Percentiles rank a stretch among this genome's conserved stretches.
Evolutionary conservation across 2,888 invertebrate species (phyloP).

Genomic region (Endotricha flammealis): DNA sequence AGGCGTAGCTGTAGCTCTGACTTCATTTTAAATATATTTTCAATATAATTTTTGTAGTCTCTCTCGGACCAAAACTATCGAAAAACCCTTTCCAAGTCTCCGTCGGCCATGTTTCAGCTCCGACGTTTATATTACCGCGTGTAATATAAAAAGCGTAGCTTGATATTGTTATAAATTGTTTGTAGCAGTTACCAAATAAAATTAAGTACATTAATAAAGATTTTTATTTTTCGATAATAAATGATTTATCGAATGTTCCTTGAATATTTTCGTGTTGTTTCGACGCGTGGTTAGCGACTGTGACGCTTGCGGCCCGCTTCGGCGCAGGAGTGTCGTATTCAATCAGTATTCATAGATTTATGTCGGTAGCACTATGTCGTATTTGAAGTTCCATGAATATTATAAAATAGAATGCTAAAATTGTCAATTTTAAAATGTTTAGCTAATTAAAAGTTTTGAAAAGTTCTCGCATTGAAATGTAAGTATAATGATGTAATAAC

Average conservation of each 20-base stretch:
- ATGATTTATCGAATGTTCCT: slow-evolving; percentile 9
- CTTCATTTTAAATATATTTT: not conserved
- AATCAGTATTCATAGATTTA: slow-evolving; percentile 24
- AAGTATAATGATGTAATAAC: slow-evolving; percentile 56
- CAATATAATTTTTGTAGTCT: slow-evolving; percentile 8
- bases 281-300: slow-evolving; percentile 20
- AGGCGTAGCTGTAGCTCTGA: not conserved
- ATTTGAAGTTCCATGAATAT: slow-evolving; percentile 20
- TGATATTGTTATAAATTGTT: slow-evolving; percentile 52
- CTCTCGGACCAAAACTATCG: slow-evolving; percentile 5
- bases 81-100: not conserved
- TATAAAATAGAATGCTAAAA: slow-evolving; percentile 45
- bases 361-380: slow-evolving; percentile 24
- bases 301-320: slow-evolving; percentile 12
- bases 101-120: not conserved
- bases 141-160: slow-evolving; percentile 39
- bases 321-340: no score
- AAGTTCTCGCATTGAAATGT: slow-evolving; percentile 59
- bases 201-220: slow-evolving; percentile 51
- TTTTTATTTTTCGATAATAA: slow-evolving; percentile 35
- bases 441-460: slow-evolving; percentile 54
- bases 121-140: slow-evolving; percentile 19
- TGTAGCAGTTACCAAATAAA: slow-evolving; percentile 73
- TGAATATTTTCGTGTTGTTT: slow-evolving; percentile 13
- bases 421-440: slow-evolving; percentile 74